These are phyloP conservation scores for Flabesymbios commensalis DNA, from an alignment of 2,888 invertebrate species.

Conservation along the genomic window DNA sequence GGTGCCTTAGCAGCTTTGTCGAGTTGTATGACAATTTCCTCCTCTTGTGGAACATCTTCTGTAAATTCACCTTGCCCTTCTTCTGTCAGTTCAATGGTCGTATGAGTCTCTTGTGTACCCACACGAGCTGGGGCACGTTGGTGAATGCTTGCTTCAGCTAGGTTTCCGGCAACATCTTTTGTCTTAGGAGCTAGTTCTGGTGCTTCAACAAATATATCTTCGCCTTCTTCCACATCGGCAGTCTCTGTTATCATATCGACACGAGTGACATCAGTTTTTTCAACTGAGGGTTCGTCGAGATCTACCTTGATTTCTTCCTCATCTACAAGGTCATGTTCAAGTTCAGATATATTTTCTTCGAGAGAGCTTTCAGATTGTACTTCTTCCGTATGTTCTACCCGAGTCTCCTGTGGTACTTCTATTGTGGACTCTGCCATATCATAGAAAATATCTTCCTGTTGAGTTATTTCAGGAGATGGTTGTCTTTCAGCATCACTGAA, in stretches of 20 bases:
- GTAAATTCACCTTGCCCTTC: constrained; percentile 18
- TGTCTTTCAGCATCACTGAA: constrained; percentile 34
- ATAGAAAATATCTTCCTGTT: constrained; percentile 20
- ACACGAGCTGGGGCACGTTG: constrained; percentile 13
- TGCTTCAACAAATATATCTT: constrained; percentile 33
- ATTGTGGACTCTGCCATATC: constrained; percentile 18
- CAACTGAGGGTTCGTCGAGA: constrained; percentile 5
- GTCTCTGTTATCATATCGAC: constrained; percentile 22
- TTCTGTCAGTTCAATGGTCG: constrained; percentile 18
- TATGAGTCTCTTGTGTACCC: constrained; percentile 19
- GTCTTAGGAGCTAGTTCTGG: constrained; percentile 28
- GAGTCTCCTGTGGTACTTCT: constrained; percentile 2
- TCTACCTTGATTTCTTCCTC: constrained; percentile 17
- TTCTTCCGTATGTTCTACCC: constrained; percentile 13
- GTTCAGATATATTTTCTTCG: constrained; percentile 19
- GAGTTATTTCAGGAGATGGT: constrained; percentile 28
- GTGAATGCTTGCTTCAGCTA: constrained; percentile 13
- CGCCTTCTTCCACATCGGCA: constrained; percentile 32
- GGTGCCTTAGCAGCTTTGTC: constrained; percentile 21
- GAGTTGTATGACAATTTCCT: constrained; percentile 25
- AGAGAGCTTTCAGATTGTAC: constrained; percentile 19
- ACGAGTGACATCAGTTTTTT: constrained; percentile 9
- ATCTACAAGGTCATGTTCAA: background rate
- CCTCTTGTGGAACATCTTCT: constrained; percentile 24
- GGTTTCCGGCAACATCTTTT: constrained; percentile 18